Evolutionary conservation across 2,797 vertebrate genomes (phyloP).

Genomic region (Diplodus sargus): DNA sequence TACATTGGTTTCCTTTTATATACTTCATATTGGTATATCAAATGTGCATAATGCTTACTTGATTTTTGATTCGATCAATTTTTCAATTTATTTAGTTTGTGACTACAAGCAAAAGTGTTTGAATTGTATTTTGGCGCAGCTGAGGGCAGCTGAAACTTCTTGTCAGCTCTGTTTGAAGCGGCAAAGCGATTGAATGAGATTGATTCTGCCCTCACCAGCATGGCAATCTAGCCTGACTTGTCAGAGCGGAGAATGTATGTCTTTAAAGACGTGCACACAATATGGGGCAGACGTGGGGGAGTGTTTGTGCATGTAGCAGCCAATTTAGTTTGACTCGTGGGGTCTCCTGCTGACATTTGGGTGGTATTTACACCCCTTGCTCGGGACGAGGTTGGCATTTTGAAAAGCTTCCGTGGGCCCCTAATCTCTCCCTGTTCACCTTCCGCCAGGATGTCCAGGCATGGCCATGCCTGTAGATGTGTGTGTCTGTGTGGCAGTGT

Average conservation of each 20-base stretch:
- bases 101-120: neutral
- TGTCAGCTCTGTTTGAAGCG: neutral
- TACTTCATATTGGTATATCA: neutral
- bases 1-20: neutral
- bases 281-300: constrained; percentile 39
- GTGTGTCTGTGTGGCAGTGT: constrained; percentile 19
- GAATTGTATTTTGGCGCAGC: neutral
- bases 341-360: constrained; percentile 86
- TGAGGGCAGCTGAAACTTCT: neutral
- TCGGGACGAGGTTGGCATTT: constrained; percentile 85
- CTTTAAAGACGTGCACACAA: constrained; percentile 49
- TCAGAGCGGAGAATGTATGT: constrained; percentile 34
- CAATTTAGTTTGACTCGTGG: constrained; percentile 85
- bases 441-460: constrained; percentile 73
- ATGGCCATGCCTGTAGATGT: constrained; percentile 14
- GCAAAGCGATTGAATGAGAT: constrained; percentile 8
- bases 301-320: constrained; percentile 77
- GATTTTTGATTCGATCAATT: neutral
- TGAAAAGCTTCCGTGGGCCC: constrained; percentile 80
- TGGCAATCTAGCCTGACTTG: constrained; percentile 17
- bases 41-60: neutral
- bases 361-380: constrained; percentile 84
- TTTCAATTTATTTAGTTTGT: neutral
- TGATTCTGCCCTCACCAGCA: constrained; percentile 18
- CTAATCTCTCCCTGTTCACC: constrained; percentile 82